These are phyloP conservation scores for Pseudocheirus occidentalis DNA, from an alignment of 2,797 vertebrate species.

Conservation along the genomic window DNA sequence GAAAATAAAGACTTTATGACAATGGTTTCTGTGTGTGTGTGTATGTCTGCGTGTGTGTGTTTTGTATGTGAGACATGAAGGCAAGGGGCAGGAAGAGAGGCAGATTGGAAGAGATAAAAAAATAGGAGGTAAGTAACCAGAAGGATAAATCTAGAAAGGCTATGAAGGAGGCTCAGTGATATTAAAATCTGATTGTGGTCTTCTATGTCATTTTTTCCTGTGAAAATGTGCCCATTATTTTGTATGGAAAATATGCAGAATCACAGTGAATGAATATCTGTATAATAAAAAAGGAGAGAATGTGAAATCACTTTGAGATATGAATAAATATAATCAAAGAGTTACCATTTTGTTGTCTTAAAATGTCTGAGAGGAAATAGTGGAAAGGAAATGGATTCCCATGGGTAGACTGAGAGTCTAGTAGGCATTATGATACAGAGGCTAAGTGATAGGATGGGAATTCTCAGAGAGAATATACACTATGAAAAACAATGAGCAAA, in stretches of 20 bases:
- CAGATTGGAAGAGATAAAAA: background rate
- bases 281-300: background rate
- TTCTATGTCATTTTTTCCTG: background rate
- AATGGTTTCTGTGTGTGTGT: background rate
- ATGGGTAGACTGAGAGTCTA: background rate
- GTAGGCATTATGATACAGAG: background rate
- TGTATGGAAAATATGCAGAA: background rate
- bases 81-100: background rate
- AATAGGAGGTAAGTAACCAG: background rate
- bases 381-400: background rate
- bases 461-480: conserved; percentile 16
- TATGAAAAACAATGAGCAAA: background rate
- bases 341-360: background rate
- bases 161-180: background rate
- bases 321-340: background rate
- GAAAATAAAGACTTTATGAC: conserved; percentile 2
- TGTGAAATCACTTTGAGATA: background rate
- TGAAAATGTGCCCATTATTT: background rate
- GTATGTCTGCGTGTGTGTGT: background rate
- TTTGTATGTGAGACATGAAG: background rate
- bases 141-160: background rate
- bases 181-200: background rate
- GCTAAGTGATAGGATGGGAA: background rate
- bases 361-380: background rate
- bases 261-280: background rate